Evolutionary conservation across 2,888 invertebrate species (phyloP).

Genomic region (Perizoma affinitatum): DNA sequence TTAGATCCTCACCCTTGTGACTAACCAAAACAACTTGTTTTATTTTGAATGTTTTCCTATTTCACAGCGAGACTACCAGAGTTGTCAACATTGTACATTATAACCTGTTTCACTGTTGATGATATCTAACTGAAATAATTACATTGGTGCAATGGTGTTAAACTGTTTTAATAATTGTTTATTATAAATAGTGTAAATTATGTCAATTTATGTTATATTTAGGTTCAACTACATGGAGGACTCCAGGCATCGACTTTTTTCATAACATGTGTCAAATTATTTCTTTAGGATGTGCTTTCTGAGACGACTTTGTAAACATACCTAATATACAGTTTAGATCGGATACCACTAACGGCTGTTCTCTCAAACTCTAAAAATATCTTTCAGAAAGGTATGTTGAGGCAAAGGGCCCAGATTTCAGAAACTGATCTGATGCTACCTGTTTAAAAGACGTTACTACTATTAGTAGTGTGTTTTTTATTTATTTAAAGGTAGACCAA

Average conservation of each 20-base stretch:
- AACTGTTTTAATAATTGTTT: constrained; percentile 25
- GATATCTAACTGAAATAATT: constrained; percentile 57
- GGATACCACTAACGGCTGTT: background rate
- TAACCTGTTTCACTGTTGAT: constrained; percentile 71
- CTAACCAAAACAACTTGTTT: constrained; percentile 78
- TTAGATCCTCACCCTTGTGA: constrained; percentile 82
- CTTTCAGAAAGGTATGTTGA: background rate
- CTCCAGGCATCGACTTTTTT: constrained; percentile 9
- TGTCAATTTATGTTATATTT: constrained; percentile 29
- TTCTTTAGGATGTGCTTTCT: background rate
- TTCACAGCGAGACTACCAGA: constrained; percentile 73
- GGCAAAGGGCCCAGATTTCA: background rate
- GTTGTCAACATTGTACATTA: constrained; percentile 79
- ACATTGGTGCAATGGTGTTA: constrained; percentile 78
- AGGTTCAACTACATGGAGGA: constrained; percentile 20
- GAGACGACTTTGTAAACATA: background rate
- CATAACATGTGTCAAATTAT: background rate
- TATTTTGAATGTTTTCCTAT: constrained; percentile 74
- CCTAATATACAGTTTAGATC: background rate
- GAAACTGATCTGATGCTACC: constrained; percentile 2
- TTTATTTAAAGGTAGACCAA: background rate
- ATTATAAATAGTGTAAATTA: background rate
- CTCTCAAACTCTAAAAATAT: background rate
- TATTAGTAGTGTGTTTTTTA: background rate
- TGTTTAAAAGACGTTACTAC: constrained; percentile 2